Evolutionary conservation across 2,888 invertebrate species (phyloP).

Genomic region (Drosophila yooni): DNA sequence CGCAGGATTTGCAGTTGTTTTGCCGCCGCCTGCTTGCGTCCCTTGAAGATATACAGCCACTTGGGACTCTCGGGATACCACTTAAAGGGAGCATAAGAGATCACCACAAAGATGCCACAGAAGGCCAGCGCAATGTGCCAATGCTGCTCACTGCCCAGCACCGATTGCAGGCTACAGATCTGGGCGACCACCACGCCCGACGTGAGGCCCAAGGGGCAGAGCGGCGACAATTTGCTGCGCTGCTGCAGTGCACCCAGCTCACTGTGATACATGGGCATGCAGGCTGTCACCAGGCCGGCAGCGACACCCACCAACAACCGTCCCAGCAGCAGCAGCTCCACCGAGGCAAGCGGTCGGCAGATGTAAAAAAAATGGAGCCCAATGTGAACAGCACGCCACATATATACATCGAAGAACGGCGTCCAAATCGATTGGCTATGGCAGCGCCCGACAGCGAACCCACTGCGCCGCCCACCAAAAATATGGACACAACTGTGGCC

Average conservation of each 20-base stretch:
- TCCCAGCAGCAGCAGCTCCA: constrained; percentile 91
- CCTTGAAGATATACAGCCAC: constrained; percentile 90
- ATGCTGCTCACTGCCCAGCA: constrained; percentile 86
- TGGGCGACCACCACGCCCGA: constrained; percentile 84
- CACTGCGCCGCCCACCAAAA: constrained; percentile 94
- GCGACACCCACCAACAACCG: constrained; percentile 92
- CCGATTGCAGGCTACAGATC: constrained; percentile 79
- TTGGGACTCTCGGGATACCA: constrained; percentile 95
- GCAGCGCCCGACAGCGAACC: constrained; percentile 93
- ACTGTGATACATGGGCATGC: constrained; percentile 95
- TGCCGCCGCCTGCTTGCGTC: constrained; percentile 88
- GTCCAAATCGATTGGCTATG: constrained; percentile 90
- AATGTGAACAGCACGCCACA: constrained; percentile 89
- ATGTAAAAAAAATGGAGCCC: constrained; percentile 89
- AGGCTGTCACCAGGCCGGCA: constrained; percentile 92
- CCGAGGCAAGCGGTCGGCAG: constrained; percentile 88
- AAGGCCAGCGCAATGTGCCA: constrained; percentile 93
- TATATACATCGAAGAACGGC: constrained; percentile 87
- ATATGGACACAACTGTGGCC: constrained; percentile 93
- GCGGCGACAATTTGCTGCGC: constrained; percentile 92
- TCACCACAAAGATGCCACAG: constrained; percentile 89
- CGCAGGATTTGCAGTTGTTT: constrained; percentile 89
- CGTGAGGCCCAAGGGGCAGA: constrained; percentile 86
- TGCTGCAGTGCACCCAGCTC: constrained; percentile 92
- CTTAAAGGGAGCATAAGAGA: constrained; percentile 88